These are phyloP conservation scores for Entosphenus tridentatus DNA, from an alignment of 2,113 vertebrate genomes.

Conservation along the genomic window DNA sequence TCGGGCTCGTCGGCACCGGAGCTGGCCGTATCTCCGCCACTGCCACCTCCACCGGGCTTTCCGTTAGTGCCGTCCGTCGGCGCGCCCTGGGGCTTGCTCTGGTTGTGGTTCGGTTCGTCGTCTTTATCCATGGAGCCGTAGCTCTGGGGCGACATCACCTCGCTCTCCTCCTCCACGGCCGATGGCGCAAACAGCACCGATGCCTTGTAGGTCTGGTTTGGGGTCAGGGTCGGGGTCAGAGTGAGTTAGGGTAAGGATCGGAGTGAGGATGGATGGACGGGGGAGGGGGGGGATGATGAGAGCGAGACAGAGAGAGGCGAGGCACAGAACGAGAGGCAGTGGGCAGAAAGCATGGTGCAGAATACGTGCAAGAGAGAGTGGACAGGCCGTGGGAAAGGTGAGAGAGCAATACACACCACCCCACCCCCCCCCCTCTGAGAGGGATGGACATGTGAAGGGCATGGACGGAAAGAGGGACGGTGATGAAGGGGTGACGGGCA, in stretches of 20 bases:
- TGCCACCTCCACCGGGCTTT: too few relatives aligned
- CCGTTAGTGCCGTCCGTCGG: too few relatives aligned
- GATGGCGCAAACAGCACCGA: slow-evolving; percentile 1
- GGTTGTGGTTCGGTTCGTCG: too few relatives aligned
- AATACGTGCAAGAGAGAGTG: background rate
- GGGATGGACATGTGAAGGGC: too few relatives aligned
- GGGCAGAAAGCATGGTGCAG: background rate
- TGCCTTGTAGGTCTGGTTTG: background rate
- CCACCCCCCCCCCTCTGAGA: too few relatives aligned
- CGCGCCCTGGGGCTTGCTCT: too few relatives aligned
- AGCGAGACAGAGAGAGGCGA: background rate
- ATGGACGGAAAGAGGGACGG: too few relatives aligned
- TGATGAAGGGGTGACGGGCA: too few relatives aligned
- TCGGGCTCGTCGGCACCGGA: too few relatives aligned
- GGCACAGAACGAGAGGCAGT: background rate
- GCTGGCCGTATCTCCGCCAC: too few relatives aligned
- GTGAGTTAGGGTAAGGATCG: background rate
- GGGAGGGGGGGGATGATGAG: background rate
- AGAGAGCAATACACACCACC: too few relatives aligned
- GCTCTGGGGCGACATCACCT: slow-evolving; percentile 5
- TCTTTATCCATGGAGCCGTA: background rate
- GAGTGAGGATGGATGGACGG: background rate
- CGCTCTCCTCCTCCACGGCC: background rate
- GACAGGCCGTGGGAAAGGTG: too few relatives aligned
- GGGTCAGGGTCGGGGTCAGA: background rate